Evolutionary conservation across 2,888 invertebrate species (phyloP).

Genomic region (Thysanoteuthis rhombus): DNA sequence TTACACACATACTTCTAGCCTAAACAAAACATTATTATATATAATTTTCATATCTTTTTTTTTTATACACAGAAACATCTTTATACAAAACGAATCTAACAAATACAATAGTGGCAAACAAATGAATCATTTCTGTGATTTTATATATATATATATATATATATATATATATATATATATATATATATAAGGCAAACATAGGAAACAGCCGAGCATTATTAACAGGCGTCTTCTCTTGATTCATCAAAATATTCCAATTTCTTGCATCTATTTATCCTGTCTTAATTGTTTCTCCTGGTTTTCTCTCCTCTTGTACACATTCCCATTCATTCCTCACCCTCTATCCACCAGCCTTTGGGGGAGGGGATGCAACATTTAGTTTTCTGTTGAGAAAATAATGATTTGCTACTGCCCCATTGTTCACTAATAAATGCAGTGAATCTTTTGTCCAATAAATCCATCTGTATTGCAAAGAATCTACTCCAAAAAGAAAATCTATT

Average conservation of each 20-base stretch:
- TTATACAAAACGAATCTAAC: too few relatives aligned
- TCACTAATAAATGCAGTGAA: not conserved
- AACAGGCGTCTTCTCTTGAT: not conserved
- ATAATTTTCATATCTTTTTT: too few relatives aligned
- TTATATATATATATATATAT: too few relatives aligned
- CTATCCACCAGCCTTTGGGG: not conserved
- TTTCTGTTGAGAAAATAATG: not conserved
- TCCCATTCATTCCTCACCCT: not conserved
- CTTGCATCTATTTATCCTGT: not conserved
- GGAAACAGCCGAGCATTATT: not conserved
- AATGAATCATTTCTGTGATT: too few relatives aligned
- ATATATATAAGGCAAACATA: too few relatives aligned
- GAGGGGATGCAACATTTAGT: not conserved
- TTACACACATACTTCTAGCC: too few relatives aligned
- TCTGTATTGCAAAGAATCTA: not conserved
- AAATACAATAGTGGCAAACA: too few relatives aligned
- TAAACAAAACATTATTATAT: too few relatives aligned
- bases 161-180: too few relatives aligned
- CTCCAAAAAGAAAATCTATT: not conserved
- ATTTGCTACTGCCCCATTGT: not conserved
- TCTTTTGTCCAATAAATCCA: slow-evolving; percentile 12
- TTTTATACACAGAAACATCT: too few relatives aligned
- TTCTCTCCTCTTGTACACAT: not conserved
- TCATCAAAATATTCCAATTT: not conserved
- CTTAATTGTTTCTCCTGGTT: not conserved